These are phyloP conservation scores for Aplodontia rufa DNA, from an alignment of 2,113 vertebrate genomes.

Conservation along the genomic window DNA sequence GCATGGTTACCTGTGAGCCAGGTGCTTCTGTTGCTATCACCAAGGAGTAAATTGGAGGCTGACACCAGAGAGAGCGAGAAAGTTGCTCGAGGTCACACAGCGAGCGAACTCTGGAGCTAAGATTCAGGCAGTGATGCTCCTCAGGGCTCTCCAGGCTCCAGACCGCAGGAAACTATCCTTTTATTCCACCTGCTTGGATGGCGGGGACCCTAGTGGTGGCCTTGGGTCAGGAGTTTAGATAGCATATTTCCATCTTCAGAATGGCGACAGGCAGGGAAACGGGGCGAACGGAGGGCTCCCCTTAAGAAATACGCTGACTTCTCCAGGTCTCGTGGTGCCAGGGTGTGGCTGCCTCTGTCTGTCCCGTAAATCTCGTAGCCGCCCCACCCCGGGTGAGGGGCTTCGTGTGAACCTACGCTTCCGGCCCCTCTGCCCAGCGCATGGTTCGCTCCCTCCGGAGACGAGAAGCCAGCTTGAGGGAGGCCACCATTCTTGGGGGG, in stretches of 20 bases:
- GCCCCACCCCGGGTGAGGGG: too few relatives aligned
- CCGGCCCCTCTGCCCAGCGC: too few relatives aligned
- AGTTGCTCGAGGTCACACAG: background rate
- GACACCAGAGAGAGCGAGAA: background rate
- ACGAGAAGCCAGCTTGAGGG: too few relatives aligned
- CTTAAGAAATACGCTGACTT: background rate
- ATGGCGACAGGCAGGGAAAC: background rate
- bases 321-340: background rate
- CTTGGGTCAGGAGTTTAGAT: rapidly evolving
- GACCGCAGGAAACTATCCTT: background rate
- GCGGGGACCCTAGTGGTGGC: background rate
- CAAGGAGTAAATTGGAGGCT: background rate
- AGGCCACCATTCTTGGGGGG: too few relatives aligned
- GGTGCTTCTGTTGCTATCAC: rapidly evolving
- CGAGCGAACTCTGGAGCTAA: background rate
- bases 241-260: background rate
- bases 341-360: too few relatives aligned
- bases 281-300: background rate
- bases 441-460: too few relatives aligned
- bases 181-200: rapidly evolving
- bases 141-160: background rate
- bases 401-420: too few relatives aligned
- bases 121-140: background rate
- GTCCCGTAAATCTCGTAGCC: too few relatives aligned
- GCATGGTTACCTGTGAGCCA: rapidly evolving